Evolutionary conservation across 2,888 invertebrate species (phyloP).

Genomic region (Netelia inedita): DNA sequence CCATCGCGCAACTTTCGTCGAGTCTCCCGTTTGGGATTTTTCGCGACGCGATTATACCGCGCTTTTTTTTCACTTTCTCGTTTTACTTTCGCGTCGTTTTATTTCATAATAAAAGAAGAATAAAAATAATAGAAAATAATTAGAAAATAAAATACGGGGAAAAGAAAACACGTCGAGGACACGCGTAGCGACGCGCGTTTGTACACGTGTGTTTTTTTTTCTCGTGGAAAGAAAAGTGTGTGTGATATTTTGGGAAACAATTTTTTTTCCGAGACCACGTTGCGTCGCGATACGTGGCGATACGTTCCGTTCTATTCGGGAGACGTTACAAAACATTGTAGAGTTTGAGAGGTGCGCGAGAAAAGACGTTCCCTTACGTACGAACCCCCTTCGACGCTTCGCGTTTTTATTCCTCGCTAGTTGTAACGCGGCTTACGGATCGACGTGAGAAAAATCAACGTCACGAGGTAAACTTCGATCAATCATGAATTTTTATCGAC

Average conservation of each 20-base stretch:
- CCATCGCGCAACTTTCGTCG: conserved; percentile 8
- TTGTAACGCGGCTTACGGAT: conserved; percentile 10
- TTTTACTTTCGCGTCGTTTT: not conserved
- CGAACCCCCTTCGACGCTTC: conserved; percentile 26
- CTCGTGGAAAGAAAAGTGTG: conserved; percentile 30
- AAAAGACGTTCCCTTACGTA: not conserved
- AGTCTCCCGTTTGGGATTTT: conserved; percentile 6
- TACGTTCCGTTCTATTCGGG: conserved; percentile 19
- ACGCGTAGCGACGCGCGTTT: conserved; percentile 12
- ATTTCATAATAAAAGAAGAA: not conserved
- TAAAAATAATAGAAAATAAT: not conserved
- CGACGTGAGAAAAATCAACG: conserved; percentile 37
- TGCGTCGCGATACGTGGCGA: not conserved
- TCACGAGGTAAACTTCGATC: conserved; percentile 44
- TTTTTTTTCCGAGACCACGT: conserved; percentile 15
- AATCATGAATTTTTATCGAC: not conserved
- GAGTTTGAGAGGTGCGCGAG: conserved; percentile 12
- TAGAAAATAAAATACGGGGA: not conserved
- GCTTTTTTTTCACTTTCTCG: not conserved
- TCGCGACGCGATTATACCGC: not conserved
- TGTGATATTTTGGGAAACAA: conserved; percentile 55
- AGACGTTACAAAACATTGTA: not conserved
- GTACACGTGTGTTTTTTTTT: not conserved
- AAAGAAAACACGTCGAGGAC: not conserved
- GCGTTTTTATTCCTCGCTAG: not conserved